Base-by-base conservation (phyloP, 2,888 invertebrate genomes). In the Scaptomyza cyrtandrae region DNA sequence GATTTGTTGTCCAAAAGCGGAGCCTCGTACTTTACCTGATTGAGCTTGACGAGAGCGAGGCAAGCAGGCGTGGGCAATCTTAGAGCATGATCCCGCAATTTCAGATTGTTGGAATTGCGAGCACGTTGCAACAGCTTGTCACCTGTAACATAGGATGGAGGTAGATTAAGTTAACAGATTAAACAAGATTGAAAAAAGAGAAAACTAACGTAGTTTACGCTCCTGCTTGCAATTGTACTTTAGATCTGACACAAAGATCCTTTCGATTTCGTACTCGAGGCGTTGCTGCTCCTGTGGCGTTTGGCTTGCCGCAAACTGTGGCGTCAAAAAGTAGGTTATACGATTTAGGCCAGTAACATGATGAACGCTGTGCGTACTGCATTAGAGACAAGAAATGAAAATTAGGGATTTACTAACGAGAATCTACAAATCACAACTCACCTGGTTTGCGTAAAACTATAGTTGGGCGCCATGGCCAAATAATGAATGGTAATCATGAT, bases 301-400 rank as follows among this genome's bases (percentile, higher is more conserved):
- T 35, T 66, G 58, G 19, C 68, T 59, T 1, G 11, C 56, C 7
- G 81, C 78, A 71, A 99, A 99, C 91, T 97, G 97, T 64, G 97
- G 96, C 92, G 98, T 98, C 59, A 99, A 99, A 91, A 95, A 99
- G 92, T 99, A 99, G 1, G 97, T 96, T 44, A 99, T 95, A 91
- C 95, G 95, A 64, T 98, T 93, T 84, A 96, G 96, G 81, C 94
- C 94, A 0, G 96, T 97, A 86, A 94, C 94, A 81, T 96, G 93
- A 14, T 94, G 93, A 76, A 96, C 93, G 7, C 57, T 84, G 57
- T 79, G 65, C 27, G 71, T 84, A 72, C 82, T 85, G 70, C 29
- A 53, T 24, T n/a, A 6, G 6, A 35, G 10, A 10, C 33, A n/a
- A 54, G n/a, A 1, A 10, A 48, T 9, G 7, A 19, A 13, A 6